phyloP scores from a whole-genome alignment of 2,888 invertebrate genomes.

The Octodonta nipae region DNA sequence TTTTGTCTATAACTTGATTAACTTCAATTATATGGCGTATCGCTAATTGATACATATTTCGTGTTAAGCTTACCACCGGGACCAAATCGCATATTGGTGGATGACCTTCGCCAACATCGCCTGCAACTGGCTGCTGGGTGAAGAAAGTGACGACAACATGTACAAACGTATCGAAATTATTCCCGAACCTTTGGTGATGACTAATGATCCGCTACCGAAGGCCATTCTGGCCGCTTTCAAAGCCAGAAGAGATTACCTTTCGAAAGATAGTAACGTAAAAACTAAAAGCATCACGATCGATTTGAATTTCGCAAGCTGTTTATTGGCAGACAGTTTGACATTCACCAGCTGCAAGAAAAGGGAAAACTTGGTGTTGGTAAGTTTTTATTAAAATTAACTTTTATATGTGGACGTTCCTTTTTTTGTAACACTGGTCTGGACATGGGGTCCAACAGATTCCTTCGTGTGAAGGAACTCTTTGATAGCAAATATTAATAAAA shows the following conservation, averaged over 20 bases:
- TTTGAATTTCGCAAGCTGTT: constrained; percentile 58
- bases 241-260: constrained; percentile 40
- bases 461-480: too few relatives aligned
- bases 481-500: too few relatives aligned
- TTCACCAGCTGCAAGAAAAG: constrained; percentile 57
- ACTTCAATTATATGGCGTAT: too few relatives aligned
- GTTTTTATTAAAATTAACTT: too few relatives aligned
- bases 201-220: constrained; percentile 61
- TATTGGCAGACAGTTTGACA: constrained; percentile 62
- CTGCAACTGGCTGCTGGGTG: constrained; percentile 70
- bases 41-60: too few relatives aligned
- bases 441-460: too few relatives aligned
- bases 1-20: too few relatives aligned
- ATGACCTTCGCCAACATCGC: constrained; percentile 64
- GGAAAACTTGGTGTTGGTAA: constrained; percentile 52
- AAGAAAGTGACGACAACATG: constrained; percentile 57
- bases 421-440: too few relatives aligned
- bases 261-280: constrained; percentile 15
- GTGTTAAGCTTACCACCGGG: constrained; percentile 34
- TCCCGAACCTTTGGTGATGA: constrained; percentile 46
- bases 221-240: constrained; percentile 51
- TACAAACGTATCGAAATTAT: constrained; percentile 54
- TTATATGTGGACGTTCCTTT: too few relatives aligned
- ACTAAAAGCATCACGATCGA: constrained; percentile 34
- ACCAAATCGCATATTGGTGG: constrained; percentile 85